These are phyloP conservation scores for Papilio protenor DNA, from an alignment of 2,888 invertebrate species.

Conservation along the genomic window DNA sequence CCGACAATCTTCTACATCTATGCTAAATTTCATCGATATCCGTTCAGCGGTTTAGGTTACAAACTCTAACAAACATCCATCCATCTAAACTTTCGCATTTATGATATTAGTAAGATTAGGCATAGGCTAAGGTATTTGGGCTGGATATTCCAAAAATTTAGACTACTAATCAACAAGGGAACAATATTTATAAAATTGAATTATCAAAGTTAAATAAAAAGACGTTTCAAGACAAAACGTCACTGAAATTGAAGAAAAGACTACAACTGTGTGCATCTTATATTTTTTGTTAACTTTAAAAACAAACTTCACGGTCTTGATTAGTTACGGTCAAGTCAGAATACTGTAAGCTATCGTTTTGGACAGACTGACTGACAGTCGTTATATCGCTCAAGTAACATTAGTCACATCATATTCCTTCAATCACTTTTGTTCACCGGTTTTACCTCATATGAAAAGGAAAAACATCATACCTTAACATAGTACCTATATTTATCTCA, in stretches of 20 bases:
- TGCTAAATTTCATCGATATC: too few species aligned
- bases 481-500: slow-evolving; percentile 68
- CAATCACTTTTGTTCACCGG: slow-evolving; percentile 18
- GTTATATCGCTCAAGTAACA: background rate
- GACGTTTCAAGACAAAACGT: background rate
- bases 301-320: background rate
- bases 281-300: background rate
- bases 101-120: too few species aligned
- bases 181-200: background rate
- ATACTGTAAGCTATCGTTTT: background rate
- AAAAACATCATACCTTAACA: slow-evolving; percentile 35
- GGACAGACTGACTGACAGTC: slow-evolving; percentile 5
- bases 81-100: too few species aligned
- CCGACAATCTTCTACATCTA: too few species aligned
- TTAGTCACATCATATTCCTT: slow-evolving; percentile 11
- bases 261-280: background rate
- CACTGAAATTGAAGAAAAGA: background rate
- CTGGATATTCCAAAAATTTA: background rate
- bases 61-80: too few species aligned
- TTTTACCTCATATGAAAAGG: slow-evolving; percentile 13
- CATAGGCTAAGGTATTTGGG: background rate
- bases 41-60: too few species aligned
- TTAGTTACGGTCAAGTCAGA: background rate
- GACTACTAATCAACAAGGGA: too few species aligned
- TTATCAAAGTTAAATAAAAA: background rate